Conservation (phyloP, 64 coral and sea anemone species). For the Dendronephthya gigantea region DNA sequence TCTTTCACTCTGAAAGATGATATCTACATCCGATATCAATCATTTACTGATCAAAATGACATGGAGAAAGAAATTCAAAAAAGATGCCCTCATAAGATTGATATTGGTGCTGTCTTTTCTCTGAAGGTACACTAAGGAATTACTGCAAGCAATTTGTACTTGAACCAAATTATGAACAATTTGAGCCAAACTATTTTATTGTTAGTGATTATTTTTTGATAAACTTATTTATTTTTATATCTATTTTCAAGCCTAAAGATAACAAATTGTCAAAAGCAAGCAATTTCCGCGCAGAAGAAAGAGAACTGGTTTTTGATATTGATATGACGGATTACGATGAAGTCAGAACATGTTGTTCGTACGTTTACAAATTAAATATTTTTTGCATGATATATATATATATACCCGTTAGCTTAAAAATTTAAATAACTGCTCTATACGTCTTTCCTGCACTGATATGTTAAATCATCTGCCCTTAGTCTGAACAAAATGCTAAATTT, state of each 20-base stretch:
- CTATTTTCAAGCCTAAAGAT: constrained; percentile 65
- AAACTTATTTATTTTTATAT: too few relatives aligned
- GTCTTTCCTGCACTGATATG: not conserved
- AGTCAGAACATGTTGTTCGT: constrained; percentile 95
- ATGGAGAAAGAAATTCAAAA: constrained; percentile 97
- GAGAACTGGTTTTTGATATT: constrained; percentile 97
- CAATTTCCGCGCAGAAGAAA: constrained; percentile 79
- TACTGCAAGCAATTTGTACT: too few relatives aligned
- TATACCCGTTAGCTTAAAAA: not conserved
- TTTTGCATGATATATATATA: not conserved
- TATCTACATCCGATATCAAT: constrained; percentile 91
- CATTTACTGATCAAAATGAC: constrained; percentile 69
- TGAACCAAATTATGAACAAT: too few relatives aligned
- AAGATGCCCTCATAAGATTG: constrained; percentile 91
- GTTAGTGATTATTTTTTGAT: too few relatives aligned
- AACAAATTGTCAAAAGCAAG: constrained; percentile 92
- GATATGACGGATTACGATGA: constrained; percentile 99
- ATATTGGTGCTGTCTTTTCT: constrained; percentile 87
- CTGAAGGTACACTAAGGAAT: constrained; percentile 39
- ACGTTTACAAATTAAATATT: constrained; percentile 14
- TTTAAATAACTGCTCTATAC: not conserved
- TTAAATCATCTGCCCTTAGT: too few relatives aligned
- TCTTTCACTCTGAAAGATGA: constrained; percentile 96
- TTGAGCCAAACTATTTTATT: too few relatives aligned
- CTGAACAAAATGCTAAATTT: too few relatives aligned